Percentiles rank a stretch among this genome's conserved stretches.
These are phyloP conservation scores for Drosophila affinis DNA, from an alignment of 2,888 invertebrate species.

Conservation along the genomic window DNA sequence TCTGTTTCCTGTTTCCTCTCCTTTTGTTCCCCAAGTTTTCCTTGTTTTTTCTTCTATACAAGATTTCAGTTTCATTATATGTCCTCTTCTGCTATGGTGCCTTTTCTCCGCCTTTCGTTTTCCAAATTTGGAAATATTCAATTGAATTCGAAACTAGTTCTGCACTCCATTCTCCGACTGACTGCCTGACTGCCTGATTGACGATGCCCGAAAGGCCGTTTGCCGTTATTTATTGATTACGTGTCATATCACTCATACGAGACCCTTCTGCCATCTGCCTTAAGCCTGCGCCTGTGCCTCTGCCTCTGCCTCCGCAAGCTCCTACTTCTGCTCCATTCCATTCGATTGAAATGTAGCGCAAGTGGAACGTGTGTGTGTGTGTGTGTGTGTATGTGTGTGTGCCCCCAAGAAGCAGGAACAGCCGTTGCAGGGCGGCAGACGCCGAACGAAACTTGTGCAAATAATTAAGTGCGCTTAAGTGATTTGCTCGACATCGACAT, in stretches of 20 bases:
- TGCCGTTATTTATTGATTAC: conserved; percentile 75
- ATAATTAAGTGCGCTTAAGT: conserved; percentile 79
- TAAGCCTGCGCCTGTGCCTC: not conserved
- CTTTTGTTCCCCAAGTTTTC: too few species aligned
- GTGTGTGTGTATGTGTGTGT: conserved; percentile 44
- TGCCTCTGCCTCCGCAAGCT: conserved; percentile 2
- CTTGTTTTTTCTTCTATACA: not conserved
- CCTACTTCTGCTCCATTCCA: not conserved
- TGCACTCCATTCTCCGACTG: not conserved
- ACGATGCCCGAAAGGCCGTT: conserved; percentile 32
- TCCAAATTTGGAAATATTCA: not conserved
- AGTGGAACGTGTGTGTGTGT: conserved; percentile 51
- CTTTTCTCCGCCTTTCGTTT: not conserved
- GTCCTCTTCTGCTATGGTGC: too few species aligned
- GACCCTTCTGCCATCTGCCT: conserved; percentile 40
- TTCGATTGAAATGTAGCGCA: conserved; percentile 70
- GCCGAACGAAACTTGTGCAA: conserved; percentile 70
- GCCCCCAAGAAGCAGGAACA: conserved; percentile 22
- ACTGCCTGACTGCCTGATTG: not conserved
- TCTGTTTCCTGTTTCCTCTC: too few species aligned
- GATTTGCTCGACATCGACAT: conserved; percentile 59
- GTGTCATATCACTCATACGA: conserved; percentile 78
- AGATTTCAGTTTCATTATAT: too few species aligned
- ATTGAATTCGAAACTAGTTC: not conserved
- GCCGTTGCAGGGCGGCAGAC: conserved; percentile 14